Evolutionary conservation across 2,113 vertebrate species (phyloP), one percentile per base, ranked within the genome.

Genomic region (Sterrhoptilus dennistouni): DNA sequence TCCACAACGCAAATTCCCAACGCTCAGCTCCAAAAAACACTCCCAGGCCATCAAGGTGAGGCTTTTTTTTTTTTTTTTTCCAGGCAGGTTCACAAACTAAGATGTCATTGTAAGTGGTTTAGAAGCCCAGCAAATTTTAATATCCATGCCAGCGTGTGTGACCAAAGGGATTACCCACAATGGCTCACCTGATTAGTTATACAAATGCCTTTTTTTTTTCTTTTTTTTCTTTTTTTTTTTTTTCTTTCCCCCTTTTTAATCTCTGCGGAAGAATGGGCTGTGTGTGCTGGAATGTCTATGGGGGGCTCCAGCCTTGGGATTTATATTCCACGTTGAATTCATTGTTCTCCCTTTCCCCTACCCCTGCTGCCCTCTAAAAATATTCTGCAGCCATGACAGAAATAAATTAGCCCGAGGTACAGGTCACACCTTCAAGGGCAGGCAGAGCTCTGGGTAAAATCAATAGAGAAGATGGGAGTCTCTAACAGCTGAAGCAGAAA

Each of bases 381-480:
- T 95, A 96, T 81, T 89, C 94, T 93, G 87, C 95, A 96, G 97
- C 97, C 97, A 91, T 96, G 98, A 98, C 97, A 96, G 97, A 98
- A 98, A 98, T 98, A 97, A 97, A 98, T 98, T 96, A 98, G 97
- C 96, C 85, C 6, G 97, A 98, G 98, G 97, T 97, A 96, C 97
- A 97, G 98, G 98, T 97, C 98, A 98, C 98, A 98, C 98, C 96
- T 97, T 97, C 95, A 97, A 97, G 97, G 97, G 97, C 97, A 97
- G 96, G 82, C 84, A 97, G 83, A 86, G 60, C 95, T 97, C 96
- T 93, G 96, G 89, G 95, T 93, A 97, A 97, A 97, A 97, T 97
- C 98, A 97, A 95, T 97, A 97, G 96, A 94, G 96, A 91, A 97
- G 96, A 95, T 93, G 94, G 96, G 96, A 96, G 96, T 89, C 97